A percentile compares a stretch with the other conserved stretches of the same genome.
Conservation (phyloP, 2,113 vertebrate species). For the Gallinago undulata region DNA sequence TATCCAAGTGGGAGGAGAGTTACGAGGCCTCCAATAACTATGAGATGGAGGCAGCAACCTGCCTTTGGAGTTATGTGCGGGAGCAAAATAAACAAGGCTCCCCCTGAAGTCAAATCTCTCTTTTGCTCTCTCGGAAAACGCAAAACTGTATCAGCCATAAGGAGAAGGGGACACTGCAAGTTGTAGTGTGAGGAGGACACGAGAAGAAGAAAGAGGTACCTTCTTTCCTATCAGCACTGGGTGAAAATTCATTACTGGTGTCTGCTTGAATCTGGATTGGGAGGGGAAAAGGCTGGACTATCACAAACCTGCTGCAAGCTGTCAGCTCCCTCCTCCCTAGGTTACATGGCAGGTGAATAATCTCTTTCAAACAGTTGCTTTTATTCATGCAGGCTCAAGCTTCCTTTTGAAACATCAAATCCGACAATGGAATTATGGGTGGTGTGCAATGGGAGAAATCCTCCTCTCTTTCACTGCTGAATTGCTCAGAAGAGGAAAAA, state of each 20-base stretch:
- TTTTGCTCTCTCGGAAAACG: neutral
- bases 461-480: neutral
- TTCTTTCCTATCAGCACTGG: neutral
- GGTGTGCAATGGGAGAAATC: neutral
- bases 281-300: neutral
- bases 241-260: neutral
- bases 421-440: neutral
- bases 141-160: accelerated
- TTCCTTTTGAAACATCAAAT: constrained; percentile 8
- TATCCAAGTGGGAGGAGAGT: neutral
- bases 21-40: neutral
- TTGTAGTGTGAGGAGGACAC: neutral
- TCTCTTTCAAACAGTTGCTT: constrained; percentile 2
- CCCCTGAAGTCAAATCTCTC: neutral
- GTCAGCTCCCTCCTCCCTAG: neutral
- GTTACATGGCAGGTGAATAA: constrained; percentile 4
- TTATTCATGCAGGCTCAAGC: neutral
- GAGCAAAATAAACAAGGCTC: neutral
- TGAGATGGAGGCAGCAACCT: neutral
- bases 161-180: neutral
- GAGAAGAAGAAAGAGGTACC: neutral
- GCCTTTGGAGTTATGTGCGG: neutral
- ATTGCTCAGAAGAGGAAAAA: neutral
- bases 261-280: neutral
- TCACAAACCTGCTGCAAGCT: neutral